Evolutionary conservation across 2,113 vertebrate genomes (phyloP), one percentile per base, ranked within the genome.

Genomic region (Mirounga angustirostris): DNA sequence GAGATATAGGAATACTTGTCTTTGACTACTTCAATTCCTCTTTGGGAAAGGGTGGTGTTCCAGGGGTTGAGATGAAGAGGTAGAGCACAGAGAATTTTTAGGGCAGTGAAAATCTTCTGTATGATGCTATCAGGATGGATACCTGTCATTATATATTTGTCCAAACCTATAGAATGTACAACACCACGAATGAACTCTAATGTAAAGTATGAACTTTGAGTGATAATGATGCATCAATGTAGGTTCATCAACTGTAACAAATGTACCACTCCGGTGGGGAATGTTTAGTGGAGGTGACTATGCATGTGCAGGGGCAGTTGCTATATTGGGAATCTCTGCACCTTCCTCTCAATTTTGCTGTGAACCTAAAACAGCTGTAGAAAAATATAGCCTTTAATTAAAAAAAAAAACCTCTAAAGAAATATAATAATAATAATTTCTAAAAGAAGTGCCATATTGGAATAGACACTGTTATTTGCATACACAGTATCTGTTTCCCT

Each of bases 11-110:
- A 86, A 71, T 86, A 36, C 15, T 80, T 26, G 12, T 76, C 69
- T 16, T 79, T 84, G 26, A 69, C 40, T 82, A 82, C 59, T 94
- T 90, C 52, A 50, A 46, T 97, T 92, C 81, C 13, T 96, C 36
- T 94, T 78, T 74, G 71, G 93, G 46, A 40, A 93, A 83, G 24
- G 3, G 56, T 85, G 30, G 52, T 82, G 7, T 86, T 63, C 13
- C 13, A 30, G 16, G 50, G 4, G 24, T 84, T 50, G 22, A 11
- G 19, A 61, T 58, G 16, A 21, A 28, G 24, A 63, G 19, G 22
- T 59, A 56, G 82, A 86, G 18, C 50, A 33, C 43, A 80, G 86
- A 65, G 33, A 16, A 74, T 21, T 81, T 87, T 87, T 54, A 63
- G 63, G 94, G 16, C 7, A 63, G n/a, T 81, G 33, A 87, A 81